These are phyloP conservation scores for Prosapia bicincta DNA, from an alignment of 2,888 invertebrate species.

Conservation along the genomic window DNA sequence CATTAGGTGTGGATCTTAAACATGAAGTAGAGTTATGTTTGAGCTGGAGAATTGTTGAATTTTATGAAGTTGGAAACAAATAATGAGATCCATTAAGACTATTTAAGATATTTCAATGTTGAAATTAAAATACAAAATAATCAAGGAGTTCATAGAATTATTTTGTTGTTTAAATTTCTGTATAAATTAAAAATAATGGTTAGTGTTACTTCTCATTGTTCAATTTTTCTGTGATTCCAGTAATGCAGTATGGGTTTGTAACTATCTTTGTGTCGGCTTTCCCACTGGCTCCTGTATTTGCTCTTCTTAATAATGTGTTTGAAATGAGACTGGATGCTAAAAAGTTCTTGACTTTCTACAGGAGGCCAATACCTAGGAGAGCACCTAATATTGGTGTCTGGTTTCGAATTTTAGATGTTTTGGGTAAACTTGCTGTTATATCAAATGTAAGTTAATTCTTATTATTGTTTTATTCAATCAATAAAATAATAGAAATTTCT, in stretches of 20 bases:
- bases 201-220: too few relatives aligned
- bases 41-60: too few relatives aligned
- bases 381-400: conserved; percentile 93
- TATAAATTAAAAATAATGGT: too few relatives aligned
- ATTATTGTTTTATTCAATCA: too few relatives aligned
- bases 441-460: conserved; percentile 93
- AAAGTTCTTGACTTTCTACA: conserved; percentile 79
- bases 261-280: conserved; percentile 98
- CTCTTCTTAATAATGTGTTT: conserved; percentile 89
- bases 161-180: neutral
- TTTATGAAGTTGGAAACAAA: too few relatives aligned
- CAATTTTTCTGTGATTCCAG: conserved; percentile 50
- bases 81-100: too few relatives aligned
- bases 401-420: conserved; percentile 89
- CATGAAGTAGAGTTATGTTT: too few relatives aligned
- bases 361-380: conserved; percentile 85
- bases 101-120: too few relatives aligned
- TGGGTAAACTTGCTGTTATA: conserved; percentile 89
- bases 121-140: too few relatives aligned
- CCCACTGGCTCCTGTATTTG: conserved; percentile 94
- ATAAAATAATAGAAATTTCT: too few relatives aligned
- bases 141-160: neutral
- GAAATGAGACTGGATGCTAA: conserved; percentile 94
- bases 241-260: conserved; percentile 95
- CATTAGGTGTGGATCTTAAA: too few relatives aligned